Evolutionary conservation across 2,888 invertebrate genomes (phyloP), one percentile per base, ranked within the genome.

Genomic region (Scaptomyza parva): DNA sequence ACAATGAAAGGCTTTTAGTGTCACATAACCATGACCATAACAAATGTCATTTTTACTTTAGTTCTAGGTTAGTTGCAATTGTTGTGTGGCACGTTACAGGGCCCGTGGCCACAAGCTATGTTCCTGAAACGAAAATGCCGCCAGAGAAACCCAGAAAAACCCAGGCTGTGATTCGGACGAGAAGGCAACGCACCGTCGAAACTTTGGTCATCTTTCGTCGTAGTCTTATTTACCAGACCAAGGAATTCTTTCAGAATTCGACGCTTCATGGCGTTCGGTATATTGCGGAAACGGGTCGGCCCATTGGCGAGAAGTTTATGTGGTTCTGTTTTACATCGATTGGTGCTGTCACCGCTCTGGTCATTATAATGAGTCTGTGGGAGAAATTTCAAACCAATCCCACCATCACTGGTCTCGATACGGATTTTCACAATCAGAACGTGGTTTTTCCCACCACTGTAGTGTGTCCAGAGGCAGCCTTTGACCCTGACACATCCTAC

Each of bases 361-460:
- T 95, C 40, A 96, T 96, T 66, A 96, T 96, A 52, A 93, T 95
- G 44, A 95, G 95, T 83, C 92, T 96, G 28, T 96, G 96, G 96
- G 94, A 95, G 82, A 96, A 96, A 90, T 96, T 96, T 90, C 96
- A 96, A 92, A 96, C 95, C 0, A 96, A 96, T 92, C 96, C 96
- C 4, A 96, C 96, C 0, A 95, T 96, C 54, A 96, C 96, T 28
- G 95, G 95, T 41, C 92, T 96, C 81, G 96, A 96, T 88, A 96
- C 96, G 0, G 96, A 96, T 91, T 96, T 96, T 86, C 96, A 96
- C 88, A 96, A 95, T 87, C 96, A 96, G 94, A 95, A 96, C 84
- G 95, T 96, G 0, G 94, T 95, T 3, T 96, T 96, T 90, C 96
- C 96, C 2, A 94, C 95, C 0, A 93, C 95, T 0, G 95, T 95